Evolutionary conservation across 2,888 invertebrate species (phyloP).

Genomic region (Cyaniris semiargus): DNA sequence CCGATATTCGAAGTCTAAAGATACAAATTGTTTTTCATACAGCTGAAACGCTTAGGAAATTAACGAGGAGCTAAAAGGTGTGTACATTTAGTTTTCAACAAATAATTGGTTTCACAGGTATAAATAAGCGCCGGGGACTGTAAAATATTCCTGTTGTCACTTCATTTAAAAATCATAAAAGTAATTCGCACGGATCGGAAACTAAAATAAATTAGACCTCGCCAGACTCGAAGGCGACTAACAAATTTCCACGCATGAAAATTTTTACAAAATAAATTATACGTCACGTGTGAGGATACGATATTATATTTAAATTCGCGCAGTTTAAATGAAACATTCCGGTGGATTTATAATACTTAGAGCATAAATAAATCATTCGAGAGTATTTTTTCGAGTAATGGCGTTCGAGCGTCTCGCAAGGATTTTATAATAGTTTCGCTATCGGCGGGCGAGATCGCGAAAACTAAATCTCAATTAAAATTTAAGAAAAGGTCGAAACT

Average conservation of each 20-base stretch:
- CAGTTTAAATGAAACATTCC: slow-evolving; percentile 30
- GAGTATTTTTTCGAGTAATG: slow-evolving; percentile 2
- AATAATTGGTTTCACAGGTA: background rate
- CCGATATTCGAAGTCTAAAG: background rate
- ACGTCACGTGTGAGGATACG: slow-evolving; percentile 28
- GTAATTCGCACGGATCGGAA: slow-evolving; percentile 1
- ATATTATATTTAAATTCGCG: slow-evolving; percentile 25
- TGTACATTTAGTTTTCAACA: background rate
- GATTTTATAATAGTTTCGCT: slow-evolving; percentile 49
- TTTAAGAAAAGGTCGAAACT: slow-evolving; percentile 74
- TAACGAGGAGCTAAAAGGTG: background rate
- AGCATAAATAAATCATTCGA: slow-evolving; percentile 16
- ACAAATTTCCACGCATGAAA: slow-evolving; percentile 31
- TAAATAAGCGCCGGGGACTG: background rate
- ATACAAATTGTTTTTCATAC: background rate
- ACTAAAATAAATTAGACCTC: slow-evolving; percentile 32
- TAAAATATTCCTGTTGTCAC: background rate
- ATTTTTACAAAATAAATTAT: slow-evolving; percentile 33
- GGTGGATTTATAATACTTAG: slow-evolving; percentile 31
- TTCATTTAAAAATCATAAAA: background rate
- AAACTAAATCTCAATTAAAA: slow-evolving; percentile 78
- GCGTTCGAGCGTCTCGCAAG: background rate
- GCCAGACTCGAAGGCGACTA: slow-evolving; percentile 34
- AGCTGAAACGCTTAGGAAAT: background rate
- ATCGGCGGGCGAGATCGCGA: slow-evolving; percentile 61